phyloP scores from a whole-genome alignment of 2,888 invertebrate genomes.

The Hypomecis atomaria region DNA sequence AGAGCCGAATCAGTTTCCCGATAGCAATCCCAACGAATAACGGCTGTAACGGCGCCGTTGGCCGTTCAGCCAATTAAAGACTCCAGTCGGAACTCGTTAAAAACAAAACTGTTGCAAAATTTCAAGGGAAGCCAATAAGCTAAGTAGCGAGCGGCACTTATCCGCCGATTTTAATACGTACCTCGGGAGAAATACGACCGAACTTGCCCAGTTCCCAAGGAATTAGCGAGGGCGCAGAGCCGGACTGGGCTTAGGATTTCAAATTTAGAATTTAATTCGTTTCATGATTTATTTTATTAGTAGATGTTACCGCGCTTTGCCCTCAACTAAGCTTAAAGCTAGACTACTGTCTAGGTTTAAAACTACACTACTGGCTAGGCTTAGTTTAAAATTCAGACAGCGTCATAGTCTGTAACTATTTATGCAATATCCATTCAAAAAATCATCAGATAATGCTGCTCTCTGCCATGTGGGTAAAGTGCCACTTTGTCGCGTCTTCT shows the following conservation, averaged over 20 bases:
- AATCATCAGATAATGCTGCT: no score
- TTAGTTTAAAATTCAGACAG: no score
- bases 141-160: slow-evolving; percentile 41
- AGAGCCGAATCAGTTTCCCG: slow-evolving; percentile 35
- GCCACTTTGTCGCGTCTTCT: no score
- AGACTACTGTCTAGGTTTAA: no score
- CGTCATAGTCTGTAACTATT: no score
- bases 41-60: slow-evolving; percentile 38
- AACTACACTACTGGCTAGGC: no score
- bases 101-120: slow-evolving; percentile 39
- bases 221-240: slow-evolving; percentile 37
- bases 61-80: slow-evolving; percentile 43
- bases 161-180: slow-evolving; percentile 46
- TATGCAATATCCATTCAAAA: no score
- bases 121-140: slow-evolving; percentile 43
- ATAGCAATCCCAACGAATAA: slow-evolving; percentile 39
- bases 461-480: no score
- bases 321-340: no score
- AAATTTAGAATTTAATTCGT: no score
- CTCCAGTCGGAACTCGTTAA: slow-evolving; percentile 41
- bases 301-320: no score
- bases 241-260: slow-evolving; percentile 24
- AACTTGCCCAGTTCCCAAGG: slow-evolving; percentile 45
- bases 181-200: slow-evolving; percentile 47
- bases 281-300: no score